Base-by-base conservation (phyloP, 2,113 vertebrate genomes). In the Sterna hirundo region DNA sequence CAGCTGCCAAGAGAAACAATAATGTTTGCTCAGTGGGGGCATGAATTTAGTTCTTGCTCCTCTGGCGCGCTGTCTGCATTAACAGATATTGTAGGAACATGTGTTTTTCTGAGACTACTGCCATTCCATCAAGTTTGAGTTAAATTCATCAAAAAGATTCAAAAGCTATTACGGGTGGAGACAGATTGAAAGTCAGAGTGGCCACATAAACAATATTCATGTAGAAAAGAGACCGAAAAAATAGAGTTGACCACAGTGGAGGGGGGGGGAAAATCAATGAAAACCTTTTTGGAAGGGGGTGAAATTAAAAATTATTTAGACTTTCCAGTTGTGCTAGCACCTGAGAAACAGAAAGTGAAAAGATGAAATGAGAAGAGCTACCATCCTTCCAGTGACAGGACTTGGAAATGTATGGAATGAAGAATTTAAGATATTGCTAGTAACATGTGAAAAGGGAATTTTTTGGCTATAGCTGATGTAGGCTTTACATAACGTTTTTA, bases 1-100 rank as follows among this genome's bases (percentile, higher is more conserved):
- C 26, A 82, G n/a, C 60, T 91, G 86, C 93, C 91, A 93, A 95
- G 47, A 64, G 69, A 90, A 96, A 82, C 61, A 89, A 86, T 81
- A 83, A 91, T 68, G 83, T 92, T 94, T 95, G 91, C 74, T 93
- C 80, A 64, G 42, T 75, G 52, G 55, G 64, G 55, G 18, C 51
- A 82, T 32, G 15, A 60, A 60, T 81, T 77, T 82, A 32, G 6
- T 75, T 91, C 86, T 92, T 9, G 6, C 32, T 94, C 25, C 55
- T 60, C n/a, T 84, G 6, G 38, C 2, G 0, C 38, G 51, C n/a
- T 42, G 32, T 69, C 64, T 62, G 10, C 49, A 62, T 92, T 74
- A 83, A 88, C 51, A 91, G 74, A 71, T 29, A 42, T 55, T 78
- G 46, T 78, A 86, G 85, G 64, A 90, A 62, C 13, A 11, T 38